Conservation (phyloP, 64 coral and sea anemone genomes). For the Stichodactyla mertensii region DNA sequence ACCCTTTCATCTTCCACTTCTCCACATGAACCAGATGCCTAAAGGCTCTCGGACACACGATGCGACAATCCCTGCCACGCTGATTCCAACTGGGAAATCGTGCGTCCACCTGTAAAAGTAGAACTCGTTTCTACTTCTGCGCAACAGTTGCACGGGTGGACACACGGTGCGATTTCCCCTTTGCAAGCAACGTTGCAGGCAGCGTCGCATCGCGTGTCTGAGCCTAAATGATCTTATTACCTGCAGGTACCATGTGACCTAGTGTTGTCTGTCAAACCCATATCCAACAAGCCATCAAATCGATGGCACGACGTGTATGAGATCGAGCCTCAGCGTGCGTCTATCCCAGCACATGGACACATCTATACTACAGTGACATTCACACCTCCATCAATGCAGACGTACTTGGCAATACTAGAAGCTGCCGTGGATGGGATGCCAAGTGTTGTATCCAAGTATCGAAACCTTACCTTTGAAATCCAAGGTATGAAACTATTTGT, state of each 20-base stretch:
- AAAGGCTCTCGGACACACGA: too few relatives aligned
- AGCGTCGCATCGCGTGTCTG: too few relatives aligned
- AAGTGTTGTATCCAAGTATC: slow-evolving; percentile 77
- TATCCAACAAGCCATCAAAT: slow-evolving; percentile 82
- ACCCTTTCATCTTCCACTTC: too few relatives aligned
- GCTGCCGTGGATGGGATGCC: slow-evolving; percentile 94
- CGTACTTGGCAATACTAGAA: slow-evolving; percentile 76
- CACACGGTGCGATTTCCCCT: too few relatives aligned
- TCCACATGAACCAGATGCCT: not conserved
- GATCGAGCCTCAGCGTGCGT: slow-evolving; percentile 77
- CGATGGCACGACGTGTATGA: slow-evolving; percentile 98
- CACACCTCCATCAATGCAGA: slow-evolving; percentile 91
- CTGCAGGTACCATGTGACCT: slow-evolving; percentile 90
- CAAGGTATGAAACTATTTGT: slow-evolving; percentile 35
- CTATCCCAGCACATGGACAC: slow-evolving; percentile 81
- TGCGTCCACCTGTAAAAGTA: too few relatives aligned
- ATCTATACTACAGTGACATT: slow-evolving; percentile 86
- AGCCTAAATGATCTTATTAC: not conserved
- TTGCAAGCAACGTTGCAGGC: too few relatives aligned
- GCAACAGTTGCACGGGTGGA: too few relatives aligned
- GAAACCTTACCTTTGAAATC: slow-evolving; percentile 93
- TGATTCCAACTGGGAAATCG: too few relatives aligned
- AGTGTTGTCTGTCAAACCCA: slow-evolving; percentile 88
- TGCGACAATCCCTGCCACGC: too few relatives aligned
- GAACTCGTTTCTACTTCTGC: too few relatives aligned